Percentiles rank a stretch among this genome's conserved stretches.
These are phyloP conservation scores for Pseudois nayaur DNA, from an alignment of 2,113 vertebrate species.

Conservation along the genomic window DNA sequence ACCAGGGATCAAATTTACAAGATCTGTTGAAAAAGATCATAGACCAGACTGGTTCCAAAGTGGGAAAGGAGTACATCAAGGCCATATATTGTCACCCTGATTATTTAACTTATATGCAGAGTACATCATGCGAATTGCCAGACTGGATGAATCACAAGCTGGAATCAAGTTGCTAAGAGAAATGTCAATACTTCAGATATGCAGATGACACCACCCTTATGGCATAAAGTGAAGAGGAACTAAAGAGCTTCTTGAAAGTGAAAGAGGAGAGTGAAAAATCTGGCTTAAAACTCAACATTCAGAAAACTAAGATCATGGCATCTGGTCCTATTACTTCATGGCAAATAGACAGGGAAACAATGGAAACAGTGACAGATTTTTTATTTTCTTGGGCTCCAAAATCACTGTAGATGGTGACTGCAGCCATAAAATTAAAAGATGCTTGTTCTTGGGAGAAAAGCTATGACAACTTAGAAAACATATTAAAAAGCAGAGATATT, in stretches of 20 bases:
- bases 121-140: neutral
- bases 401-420: neutral
- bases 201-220: neutral
- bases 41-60: neutral
- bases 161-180: neutral
- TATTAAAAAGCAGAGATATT: too few relatives aligned
- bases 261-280: neutral
- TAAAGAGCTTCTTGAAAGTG: neutral
- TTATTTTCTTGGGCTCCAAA: neutral
- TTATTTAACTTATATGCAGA: neutral
- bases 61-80: neutral
- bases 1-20: neutral
- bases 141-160: neutral
- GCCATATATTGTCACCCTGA: neutral
- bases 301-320: neutral
- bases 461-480: too few relatives aligned
- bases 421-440: neutral
- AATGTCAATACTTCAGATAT: neutral
- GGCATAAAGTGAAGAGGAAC: neutral
- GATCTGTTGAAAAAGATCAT: neutral
- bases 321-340: neutral
- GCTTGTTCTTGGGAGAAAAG: too few relatives aligned
- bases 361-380: neutral
- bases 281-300: neutral
- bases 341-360: neutral